Evolutionary conservation across 2,888 invertebrate genomes (phyloP).

Genomic region (Rhagium mordax): DNA sequence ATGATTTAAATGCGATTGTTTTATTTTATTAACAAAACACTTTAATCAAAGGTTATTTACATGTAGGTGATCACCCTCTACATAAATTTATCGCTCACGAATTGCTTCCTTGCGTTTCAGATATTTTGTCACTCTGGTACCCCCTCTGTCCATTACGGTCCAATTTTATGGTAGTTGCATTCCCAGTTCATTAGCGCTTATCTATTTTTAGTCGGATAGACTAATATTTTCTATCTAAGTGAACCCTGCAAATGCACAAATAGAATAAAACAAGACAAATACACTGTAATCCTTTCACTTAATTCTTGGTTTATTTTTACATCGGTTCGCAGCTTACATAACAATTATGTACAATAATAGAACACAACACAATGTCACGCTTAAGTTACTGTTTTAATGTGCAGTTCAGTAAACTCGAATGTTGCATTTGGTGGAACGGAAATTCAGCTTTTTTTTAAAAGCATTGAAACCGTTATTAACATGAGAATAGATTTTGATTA

Average conservation of each 20-base stretch:
- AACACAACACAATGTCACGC: slow-evolving; percentile 44
- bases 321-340: slow-evolving; percentile 31
- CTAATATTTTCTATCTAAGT: too few species aligned
- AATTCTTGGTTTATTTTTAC: slow-evolving; percentile 35
- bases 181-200: too few species aligned
- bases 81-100: too few species aligned
- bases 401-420: slow-evolving; percentile 40
- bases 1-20: too few species aligned
- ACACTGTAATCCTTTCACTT: slow-evolving; percentile 35
- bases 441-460: slow-evolving; percentile 23
- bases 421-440: slow-evolving; percentile 37
- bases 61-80: too few species aligned
- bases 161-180: too few species aligned
- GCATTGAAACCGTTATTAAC: slow-evolving; percentile 20
- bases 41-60: too few species aligned
- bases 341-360: slow-evolving; percentile 38
- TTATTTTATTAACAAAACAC: too few species aligned
- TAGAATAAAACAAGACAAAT: neutral
- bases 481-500: slow-evolving; percentile 9
- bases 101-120: too few species aligned
- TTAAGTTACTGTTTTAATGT: slow-evolving; percentile 32
- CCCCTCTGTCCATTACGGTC: too few species aligned
- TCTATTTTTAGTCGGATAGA: too few species aligned
- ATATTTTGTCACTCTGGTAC: too few species aligned
- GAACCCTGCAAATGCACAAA: neutral